phyloP scores from a whole-genome alignment of 2,113 vertebrate species.

The Pyrgilauda ruficollis region DNA sequence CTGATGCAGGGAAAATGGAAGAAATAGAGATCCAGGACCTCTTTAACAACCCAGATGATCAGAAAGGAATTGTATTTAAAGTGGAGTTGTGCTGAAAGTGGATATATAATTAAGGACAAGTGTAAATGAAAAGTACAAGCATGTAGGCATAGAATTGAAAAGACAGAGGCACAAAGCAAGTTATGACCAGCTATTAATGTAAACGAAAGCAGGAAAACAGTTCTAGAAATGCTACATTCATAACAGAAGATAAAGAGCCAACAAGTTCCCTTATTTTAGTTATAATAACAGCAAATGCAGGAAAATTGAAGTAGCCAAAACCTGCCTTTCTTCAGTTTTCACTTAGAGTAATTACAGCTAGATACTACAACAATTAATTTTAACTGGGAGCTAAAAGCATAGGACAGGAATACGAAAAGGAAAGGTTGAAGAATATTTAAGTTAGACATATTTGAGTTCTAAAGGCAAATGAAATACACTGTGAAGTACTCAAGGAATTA shows the following conservation, averaged over 20 bases:
- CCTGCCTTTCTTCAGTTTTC: background rate
- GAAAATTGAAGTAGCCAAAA: background rate
- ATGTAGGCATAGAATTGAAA: background rate
- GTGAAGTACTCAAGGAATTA: conserved; percentile 54
- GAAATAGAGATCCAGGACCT: background rate
- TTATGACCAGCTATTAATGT: background rate
- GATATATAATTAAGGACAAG: background rate
- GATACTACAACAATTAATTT: conserved; percentile 27
- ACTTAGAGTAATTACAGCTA: background rate
- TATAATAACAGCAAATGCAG: background rate
- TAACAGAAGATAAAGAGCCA: background rate
- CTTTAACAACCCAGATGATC: background rate
- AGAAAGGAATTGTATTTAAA: background rate
- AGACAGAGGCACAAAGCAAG: background rate
- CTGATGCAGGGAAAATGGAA: background rate
- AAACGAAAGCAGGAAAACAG: background rate
- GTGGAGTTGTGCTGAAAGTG: background rate
- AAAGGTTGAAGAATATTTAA: conserved; percentile 18
- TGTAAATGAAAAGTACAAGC: background rate
- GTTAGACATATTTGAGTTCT: background rate
- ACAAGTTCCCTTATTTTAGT: background rate
- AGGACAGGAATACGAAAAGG: background rate
- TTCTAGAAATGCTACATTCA: background rate
- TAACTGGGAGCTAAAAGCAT: background rate
- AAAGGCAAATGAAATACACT: background rate